Evolutionary conservation across 2,113 vertebrate species (phyloP).

Genomic region (Sclerurus mexicanus): DNA sequence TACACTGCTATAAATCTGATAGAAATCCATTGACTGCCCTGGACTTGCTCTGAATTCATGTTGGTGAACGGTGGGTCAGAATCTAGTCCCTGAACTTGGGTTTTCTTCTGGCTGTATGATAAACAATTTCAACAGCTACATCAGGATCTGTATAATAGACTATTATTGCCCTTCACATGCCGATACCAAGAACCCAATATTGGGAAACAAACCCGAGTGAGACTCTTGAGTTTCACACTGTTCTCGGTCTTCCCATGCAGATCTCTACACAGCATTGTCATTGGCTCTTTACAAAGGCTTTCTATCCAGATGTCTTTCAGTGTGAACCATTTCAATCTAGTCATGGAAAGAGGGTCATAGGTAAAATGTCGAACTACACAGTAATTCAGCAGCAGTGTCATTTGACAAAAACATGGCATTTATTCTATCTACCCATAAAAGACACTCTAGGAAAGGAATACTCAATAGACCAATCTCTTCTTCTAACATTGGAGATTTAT

Average conservation of each 20-base stretch:
- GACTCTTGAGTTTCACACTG: neutral
- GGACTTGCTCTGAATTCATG: neutral
- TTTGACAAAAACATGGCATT: neutral
- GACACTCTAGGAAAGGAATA: neutral
- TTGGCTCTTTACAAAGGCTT: neutral
- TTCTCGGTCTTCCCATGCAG: rapidly evolving
- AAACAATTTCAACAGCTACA: neutral
- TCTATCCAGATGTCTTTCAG: neutral
- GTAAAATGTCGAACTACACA: rapidly evolving
- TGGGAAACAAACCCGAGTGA: neutral
- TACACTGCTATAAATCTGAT: neutral
- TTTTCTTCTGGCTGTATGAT: neutral
- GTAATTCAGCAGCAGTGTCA: neutral
- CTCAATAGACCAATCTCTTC: neutral
- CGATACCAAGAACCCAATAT: neutral
- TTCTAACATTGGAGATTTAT: neutral
- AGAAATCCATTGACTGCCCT: neutral
- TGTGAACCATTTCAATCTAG: neutral
- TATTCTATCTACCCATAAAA: neutral
- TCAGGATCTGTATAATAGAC: neutral
- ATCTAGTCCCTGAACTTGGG: neutral
- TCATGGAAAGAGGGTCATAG: neutral
- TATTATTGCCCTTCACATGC: neutral
- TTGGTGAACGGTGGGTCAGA: neutral
- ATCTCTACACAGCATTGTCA: neutral